Evolutionary conservation across 2,888 invertebrate genomes (phyloP).

Genomic region (Leptinotarsa juncta): DNA sequence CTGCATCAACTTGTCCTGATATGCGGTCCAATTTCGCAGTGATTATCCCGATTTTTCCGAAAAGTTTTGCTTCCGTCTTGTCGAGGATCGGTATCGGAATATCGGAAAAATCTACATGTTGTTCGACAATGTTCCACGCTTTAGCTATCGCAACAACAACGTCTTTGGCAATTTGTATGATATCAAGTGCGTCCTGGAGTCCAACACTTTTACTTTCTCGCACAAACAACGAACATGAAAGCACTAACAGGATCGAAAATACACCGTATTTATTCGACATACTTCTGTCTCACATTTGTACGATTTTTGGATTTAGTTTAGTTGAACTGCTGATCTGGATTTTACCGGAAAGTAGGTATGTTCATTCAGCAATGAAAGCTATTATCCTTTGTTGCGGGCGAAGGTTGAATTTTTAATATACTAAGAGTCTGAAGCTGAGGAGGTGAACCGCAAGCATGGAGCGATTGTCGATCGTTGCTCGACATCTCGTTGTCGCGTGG

Average conservation of each 20-base stretch:
- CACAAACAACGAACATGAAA: slow-evolving; percentile 31
- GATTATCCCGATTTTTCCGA: slow-evolving; percentile 67
- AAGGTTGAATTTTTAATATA: background rate
- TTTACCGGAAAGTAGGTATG: slow-evolving; percentile 1
- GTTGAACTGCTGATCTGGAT: background rate
- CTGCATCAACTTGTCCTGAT: slow-evolving; percentile 58
- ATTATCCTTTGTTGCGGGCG: slow-evolving; percentile 8
- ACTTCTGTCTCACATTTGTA: slow-evolving; percentile 15
- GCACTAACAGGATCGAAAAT: slow-evolving; percentile 28
- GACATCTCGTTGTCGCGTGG: slow-evolving; percentile 6
- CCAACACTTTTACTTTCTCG: slow-evolving; percentile 31
- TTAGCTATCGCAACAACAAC: slow-evolving; percentile 72
- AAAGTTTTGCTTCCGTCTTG: slow-evolving; percentile 72
- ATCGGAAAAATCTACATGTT: slow-evolving; percentile 66
- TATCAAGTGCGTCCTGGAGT: slow-evolving; percentile 70
- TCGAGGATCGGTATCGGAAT: slow-evolving; percentile 73
- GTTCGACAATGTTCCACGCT: slow-evolving; percentile 75
- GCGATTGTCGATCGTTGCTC: slow-evolving; percentile 8
- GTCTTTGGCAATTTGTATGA: slow-evolving; percentile 71
- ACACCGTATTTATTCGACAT: slow-evolving; percentile 29
- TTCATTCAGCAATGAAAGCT: background rate
- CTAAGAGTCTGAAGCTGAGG: background rate
- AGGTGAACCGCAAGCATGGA: background rate
- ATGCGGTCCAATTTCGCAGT: slow-evolving; percentile 63
- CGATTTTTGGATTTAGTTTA: background rate